phyloP scores from a whole-genome alignment of 2,113 vertebrate species.

The Rattus norvegicus region GRCr8 NC_086030.1:43042001-43042500 shows the following conservation, averaged over 20 bases:
- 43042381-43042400: neutral
- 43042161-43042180: neutral
- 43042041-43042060: neutral
- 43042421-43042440: neutral
- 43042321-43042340: neutral
- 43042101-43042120: neutral
- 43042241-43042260: neutral
- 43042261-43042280: neutral
- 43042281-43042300: rapidly evolving
- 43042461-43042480: rapidly evolving
- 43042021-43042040: neutral
- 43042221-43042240: neutral
- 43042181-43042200: neutral
- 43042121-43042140: neutral
- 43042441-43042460: neutral
- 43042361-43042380: neutral
- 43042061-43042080: neutral
- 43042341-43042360: neutral
- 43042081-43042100: neutral
- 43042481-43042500: slow-evolving; percentile 55
- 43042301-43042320: neutral
- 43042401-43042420: neutral
- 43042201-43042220: no score
- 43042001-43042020: neutral
- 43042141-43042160: neutral